Conservation (phyloP, 2,888 invertebrate species). For the Phragmatobia fuliginosa region DNA sequence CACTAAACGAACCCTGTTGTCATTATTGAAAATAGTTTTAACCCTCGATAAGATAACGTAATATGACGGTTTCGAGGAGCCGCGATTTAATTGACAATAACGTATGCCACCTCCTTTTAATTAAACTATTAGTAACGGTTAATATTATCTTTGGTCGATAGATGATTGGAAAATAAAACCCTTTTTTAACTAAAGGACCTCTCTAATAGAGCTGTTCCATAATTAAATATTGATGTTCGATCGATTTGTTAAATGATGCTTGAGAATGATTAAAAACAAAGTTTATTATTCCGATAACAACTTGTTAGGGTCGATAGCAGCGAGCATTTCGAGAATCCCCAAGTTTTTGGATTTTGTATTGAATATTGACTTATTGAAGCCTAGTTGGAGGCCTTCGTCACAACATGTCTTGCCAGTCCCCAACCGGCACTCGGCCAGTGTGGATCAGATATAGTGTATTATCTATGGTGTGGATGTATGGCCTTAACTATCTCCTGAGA, state of each 20-base stretch:
- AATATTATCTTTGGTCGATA: constrained; percentile 49
- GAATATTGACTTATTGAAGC: background rate
- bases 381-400: too few relatives aligned
- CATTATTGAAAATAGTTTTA: constrained; percentile 66
- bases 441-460: too few relatives aligned
- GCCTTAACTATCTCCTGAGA: too few relatives aligned
- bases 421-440: too few relatives aligned
- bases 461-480: too few relatives aligned
- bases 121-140: constrained; percentile 60
- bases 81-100: constrained; percentile 60
- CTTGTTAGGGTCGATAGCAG: background rate
- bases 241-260: constrained; percentile 2
- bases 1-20: constrained; percentile 59
- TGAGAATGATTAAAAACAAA: background rate
- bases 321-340: background rate
- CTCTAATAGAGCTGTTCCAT: constrained; percentile 19
- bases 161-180: constrained; percentile 32
- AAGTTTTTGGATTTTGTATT: background rate
- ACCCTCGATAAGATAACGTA: constrained; percentile 69
- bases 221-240: constrained; percentile 31
- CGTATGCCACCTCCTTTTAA: constrained; percentile 52
- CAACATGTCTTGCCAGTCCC: too few relatives aligned
- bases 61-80: constrained; percentile 54
- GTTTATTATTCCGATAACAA: background rate
- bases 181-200: constrained; percentile 34